Percentiles rank a stretch among this genome's conserved stretches.
These are phyloP conservation scores for Brachyalestes nurse DNA, from an alignment of 2,797 vertebrate genomes.

Conservation along the genomic window DNA sequence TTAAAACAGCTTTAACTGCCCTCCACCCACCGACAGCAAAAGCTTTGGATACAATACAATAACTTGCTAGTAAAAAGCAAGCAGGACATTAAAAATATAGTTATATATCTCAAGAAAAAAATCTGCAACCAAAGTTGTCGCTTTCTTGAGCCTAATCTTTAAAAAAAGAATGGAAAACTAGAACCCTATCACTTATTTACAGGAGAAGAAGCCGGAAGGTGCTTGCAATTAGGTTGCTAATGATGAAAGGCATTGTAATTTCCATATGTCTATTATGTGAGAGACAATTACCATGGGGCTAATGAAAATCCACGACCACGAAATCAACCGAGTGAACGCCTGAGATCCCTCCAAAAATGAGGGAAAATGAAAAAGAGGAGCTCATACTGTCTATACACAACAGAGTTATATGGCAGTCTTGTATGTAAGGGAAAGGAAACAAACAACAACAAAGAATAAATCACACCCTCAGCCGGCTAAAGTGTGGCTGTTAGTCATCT, in stretches of 20 bases:
- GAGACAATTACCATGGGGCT: conserved; percentile 76
- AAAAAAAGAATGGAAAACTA: background rate
- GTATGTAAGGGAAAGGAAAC: background rate
- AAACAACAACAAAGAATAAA: too few relatives aligned
- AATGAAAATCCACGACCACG: conserved; percentile 73
- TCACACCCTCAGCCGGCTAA: background rate
- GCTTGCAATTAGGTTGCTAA: conserved; percentile 78
- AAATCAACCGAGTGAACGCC: conserved; percentile 68
- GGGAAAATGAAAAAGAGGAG: conserved; percentile 39
- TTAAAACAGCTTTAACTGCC: background rate
- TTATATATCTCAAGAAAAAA: background rate
- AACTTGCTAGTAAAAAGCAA: background rate
- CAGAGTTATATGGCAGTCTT: background rate
- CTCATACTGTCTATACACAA: conserved; percentile 47
- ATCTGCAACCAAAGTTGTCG: background rate
- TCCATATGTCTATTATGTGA: conserved; percentile 79
- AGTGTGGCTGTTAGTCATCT: background rate
- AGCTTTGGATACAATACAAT: background rate
- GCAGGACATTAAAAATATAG: background rate
- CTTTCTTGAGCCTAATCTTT: conserved; percentile 13
- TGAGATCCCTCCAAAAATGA: conserved; percentile 64
- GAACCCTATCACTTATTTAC: conserved; percentile 70
- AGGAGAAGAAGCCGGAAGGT: conserved; percentile 60
- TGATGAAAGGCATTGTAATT: conserved; percentile 83
- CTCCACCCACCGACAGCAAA: background rate